These are phyloP conservation scores for Microplitis demolitor DNA, from an alignment of 1,140 invertebrate species.

Conservation along the genomic window DNA sequence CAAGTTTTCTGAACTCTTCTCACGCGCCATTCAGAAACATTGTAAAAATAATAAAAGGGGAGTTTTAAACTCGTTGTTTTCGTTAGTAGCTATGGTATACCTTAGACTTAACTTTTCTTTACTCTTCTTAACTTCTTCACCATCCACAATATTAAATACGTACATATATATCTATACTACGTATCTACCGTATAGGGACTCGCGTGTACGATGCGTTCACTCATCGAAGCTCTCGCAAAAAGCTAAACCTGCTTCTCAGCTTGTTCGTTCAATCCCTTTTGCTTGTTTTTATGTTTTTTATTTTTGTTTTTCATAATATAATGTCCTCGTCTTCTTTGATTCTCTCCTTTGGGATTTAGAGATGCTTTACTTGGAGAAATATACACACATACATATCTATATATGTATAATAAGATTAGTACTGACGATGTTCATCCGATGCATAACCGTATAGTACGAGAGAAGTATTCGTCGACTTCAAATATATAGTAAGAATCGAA, in stretches of 20 bases:
- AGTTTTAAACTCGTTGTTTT: too few species aligned
- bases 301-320: constrained; percentile 35
- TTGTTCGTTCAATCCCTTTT: constrained; percentile 6
- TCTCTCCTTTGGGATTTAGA: constrained; percentile 35
- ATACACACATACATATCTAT: too few species aligned
- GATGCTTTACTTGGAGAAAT: background rate
- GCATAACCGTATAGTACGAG: background rate
- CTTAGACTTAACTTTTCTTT: background rate
- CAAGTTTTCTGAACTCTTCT: too few species aligned
- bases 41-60: too few species aligned
- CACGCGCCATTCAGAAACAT: too few species aligned
- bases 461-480: constrained; percentile 12
- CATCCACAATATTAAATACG: background rate
- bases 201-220: constrained; percentile 38
- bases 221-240: constrained; percentile 40
- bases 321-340: constrained; percentile 22
- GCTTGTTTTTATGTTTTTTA: background rate
- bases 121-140: background rate
- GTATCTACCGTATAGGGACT: constrained; percentile 49
- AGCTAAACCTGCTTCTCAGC: constrained; percentile 45
- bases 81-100: too few species aligned
- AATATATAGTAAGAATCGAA: background rate
- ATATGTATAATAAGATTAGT: too few species aligned
- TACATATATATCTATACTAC: background rate
- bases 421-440: background rate